These are phyloP conservation scores for Bos indicus DNA, from an alignment of 2,113 vertebrate species.

Conservation along the genomic window DNA sequence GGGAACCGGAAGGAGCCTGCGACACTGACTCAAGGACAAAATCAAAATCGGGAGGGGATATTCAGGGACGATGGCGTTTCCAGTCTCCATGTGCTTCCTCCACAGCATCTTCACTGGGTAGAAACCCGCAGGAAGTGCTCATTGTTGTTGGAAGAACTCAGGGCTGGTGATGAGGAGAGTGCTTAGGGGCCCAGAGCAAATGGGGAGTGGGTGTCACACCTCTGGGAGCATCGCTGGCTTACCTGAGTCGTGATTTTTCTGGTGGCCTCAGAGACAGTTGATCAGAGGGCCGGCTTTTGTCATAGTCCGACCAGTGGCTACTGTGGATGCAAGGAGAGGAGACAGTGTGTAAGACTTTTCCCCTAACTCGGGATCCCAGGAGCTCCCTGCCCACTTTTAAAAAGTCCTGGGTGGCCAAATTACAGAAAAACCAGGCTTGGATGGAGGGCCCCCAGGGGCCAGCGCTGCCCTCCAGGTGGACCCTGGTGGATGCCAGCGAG, in stretches of 20 bases:
- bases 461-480: neutral
- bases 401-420: neutral
- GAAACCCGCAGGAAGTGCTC: neutral
- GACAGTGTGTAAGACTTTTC: neutral
- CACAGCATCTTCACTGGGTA: neutral
- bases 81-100: neutral
- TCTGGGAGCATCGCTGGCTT: neutral
- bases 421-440: neutral
- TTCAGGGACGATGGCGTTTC: neutral
- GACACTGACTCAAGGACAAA: neutral
- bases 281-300: neutral
- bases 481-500: neutral
- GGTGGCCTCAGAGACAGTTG: conserved; percentile 38
- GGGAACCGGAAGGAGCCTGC: neutral
- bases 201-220: rapidly evolving
- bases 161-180: neutral
- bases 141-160: neutral
- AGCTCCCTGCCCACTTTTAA: neutral
- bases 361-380: neutral
- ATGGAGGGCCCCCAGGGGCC: too few relatives aligned
- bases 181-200: neutral
- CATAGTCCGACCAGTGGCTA: neutral
- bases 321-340: neutral
- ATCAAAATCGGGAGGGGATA: neutral
- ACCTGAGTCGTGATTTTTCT: neutral